These are phyloP conservation scores for Mobula hypostoma DNA, from an alignment of 2,113 vertebrate species.

Conservation along the genomic window DNA sequence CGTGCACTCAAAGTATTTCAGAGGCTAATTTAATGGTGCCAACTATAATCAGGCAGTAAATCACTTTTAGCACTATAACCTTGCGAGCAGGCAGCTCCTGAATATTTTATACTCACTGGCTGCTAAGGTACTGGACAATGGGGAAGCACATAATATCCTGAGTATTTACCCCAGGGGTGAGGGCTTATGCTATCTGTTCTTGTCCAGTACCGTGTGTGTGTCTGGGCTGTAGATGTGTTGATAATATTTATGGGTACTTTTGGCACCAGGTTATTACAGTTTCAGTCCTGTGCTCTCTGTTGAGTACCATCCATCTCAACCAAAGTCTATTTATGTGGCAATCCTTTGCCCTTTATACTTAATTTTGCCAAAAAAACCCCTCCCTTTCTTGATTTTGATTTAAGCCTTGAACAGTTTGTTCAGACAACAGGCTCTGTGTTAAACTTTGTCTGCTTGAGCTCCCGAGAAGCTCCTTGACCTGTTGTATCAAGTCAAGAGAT, in stretches of 20 bases:
- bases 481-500: background rate
- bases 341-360: background rate
- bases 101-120: constrained; percentile 27
- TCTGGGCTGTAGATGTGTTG: background rate
- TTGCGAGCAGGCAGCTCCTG: background rate
- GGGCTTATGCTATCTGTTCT: background rate
- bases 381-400: background rate
- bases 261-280: background rate
- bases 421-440: background rate
- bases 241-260: background rate
- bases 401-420: too few relatives aligned
- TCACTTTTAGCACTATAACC: constrained; percentile 23
- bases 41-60: constrained; percentile 23
- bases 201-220: background rate
- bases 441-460: background rate
- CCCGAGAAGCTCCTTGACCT: background rate
- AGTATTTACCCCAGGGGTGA: background rate
- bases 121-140: background rate
- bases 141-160: background rate
- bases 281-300: background rate
- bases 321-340: background rate
- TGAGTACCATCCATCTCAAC: background rate
- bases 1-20: constrained; percentile 11
- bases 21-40: constrained; percentile 14
- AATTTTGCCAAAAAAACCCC: background rate